A percentile compares a stretch with the other conserved stretches of the same genome.
Conservation (phyloP, 2,797 vertebrate species). For the Nyctalus aviator region DNA sequence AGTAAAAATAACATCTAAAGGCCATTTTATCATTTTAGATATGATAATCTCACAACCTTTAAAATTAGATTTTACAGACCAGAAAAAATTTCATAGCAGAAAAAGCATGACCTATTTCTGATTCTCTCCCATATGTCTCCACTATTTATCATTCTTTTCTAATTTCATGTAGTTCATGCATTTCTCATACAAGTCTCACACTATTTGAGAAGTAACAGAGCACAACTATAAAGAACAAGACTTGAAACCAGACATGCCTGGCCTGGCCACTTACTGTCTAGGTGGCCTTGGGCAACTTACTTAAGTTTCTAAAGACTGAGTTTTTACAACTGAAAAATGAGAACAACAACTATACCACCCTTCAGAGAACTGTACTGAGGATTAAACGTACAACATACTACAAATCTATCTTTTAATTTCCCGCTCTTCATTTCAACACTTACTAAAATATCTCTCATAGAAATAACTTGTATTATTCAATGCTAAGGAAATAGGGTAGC, state of each 20-base stretch:
- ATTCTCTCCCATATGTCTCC: not conserved
- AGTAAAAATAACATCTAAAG: conserved; percentile 40
- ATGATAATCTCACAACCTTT: conserved; percentile 26
- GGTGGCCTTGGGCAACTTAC: not conserved
- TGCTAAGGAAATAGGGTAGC: not conserved
- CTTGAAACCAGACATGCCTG: not conserved
- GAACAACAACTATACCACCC: not conserved
- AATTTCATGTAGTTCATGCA: not conserved
- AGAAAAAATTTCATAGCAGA: not conserved
- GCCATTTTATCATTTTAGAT: conserved; percentile 48
- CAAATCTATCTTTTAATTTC: conserved; percentile 11
- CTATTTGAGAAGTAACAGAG: not conserved
- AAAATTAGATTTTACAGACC: conserved; percentile 12
- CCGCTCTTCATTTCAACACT: not conserved
- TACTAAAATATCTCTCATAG: conserved; percentile 23
- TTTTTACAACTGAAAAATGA: conserved; percentile 29
- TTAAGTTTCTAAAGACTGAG: not conserved
- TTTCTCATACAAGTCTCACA: not conserved
- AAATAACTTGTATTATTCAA: conserved; percentile 34
- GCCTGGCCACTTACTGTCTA: not conserved
- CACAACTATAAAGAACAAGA: not conserved
- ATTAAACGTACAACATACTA: not conserved
- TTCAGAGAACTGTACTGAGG: not conserved
- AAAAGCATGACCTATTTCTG: not conserved
- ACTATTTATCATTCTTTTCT: not conserved